Evolutionary conservation across 2,797 vertebrate species (phyloP), one percentile per base, ranked within the genome.

Genomic region (Manis javanica): DNA sequence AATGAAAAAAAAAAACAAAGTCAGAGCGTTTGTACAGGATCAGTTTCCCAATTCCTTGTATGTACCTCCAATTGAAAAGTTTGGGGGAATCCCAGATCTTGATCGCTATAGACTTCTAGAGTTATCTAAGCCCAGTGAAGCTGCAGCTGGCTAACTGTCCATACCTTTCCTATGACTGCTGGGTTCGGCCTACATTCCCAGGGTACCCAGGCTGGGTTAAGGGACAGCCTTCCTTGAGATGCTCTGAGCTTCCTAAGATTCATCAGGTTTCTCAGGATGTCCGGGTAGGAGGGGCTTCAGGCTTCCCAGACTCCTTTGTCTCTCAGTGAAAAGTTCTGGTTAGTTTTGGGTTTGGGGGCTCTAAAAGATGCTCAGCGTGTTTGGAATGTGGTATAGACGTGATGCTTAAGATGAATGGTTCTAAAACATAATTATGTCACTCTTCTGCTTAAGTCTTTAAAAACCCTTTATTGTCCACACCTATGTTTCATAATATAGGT

Each of bases 91-190:
- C 63, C 39, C 24, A 34, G 8, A 5, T 75, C 39, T 59, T 11
- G 5, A 24, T 57, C 1, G 66, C 23, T n/a, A 3, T 8, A 34
- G 53, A n/a, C 29, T 14, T 87, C 68, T 66, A 55, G 74, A 37
- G 19, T 68, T n/a, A 29, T 68, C 29, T 18, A 24, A 53, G 77
- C 23, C 9, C 10, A 5, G 59, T 3, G 23, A 46, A 37, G 4
- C 55, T 18, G 10, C 2, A 13, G 11, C 24, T 9, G 64, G 23
- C 46, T 21, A 37, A 7, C 15, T 21, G 63, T 0, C 9, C 2
- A 0, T 59, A 8, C 23, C 3, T n/a, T 9, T 9, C 19, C 19
- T 18, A 2, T 0, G 24, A 31, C 12, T 1, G 11, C 11, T 2
- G n/a, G 61, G 13, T 3, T 34, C 23, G 55, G 66, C 31, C n/a